Conservation (phyloP, 2,888 invertebrate species). For the Ectemnius continuus region DNA sequence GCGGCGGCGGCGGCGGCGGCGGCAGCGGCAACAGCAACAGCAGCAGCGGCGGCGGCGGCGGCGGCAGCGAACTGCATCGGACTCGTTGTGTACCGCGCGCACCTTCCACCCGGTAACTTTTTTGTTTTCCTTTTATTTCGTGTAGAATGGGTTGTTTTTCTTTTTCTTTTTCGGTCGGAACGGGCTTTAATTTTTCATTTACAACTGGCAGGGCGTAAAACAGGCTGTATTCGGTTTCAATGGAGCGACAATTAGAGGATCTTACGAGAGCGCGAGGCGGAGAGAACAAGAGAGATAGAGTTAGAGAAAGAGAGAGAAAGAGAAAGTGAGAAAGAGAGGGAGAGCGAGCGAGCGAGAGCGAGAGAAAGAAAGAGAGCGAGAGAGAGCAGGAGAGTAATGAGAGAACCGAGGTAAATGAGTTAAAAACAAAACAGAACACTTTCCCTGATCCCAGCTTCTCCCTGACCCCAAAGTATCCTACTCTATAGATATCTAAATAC, state of each 20-base stretch:
- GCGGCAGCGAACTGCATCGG: constrained; percentile 30
- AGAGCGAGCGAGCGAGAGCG: constrained; percentile 31
- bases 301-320: constrained; percentile 28
- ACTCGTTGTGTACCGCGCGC: constrained; percentile 49
- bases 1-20: not conserved
- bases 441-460: constrained; percentile 72
- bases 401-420: constrained; percentile 50
- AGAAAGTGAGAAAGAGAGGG: constrained; percentile 30
- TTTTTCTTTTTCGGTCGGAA: constrained; percentile 17
- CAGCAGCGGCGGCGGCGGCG: not conserved
- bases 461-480: constrained; percentile 75
- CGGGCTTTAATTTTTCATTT: constrained; percentile 34
- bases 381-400: constrained; percentile 17
- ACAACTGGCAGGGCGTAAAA: constrained; percentile 10
- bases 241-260: constrained; percentile 40
- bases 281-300: too few species aligned
- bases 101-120: constrained; percentile 61
- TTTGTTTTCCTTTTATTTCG: constrained; percentile 42
- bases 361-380: not conserved
- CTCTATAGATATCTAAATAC: constrained; percentile 77
- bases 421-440: constrained; percentile 63
- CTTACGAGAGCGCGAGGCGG: constrained; percentile 23
- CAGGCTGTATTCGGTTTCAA: constrained; percentile 37
- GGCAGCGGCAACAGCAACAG: not conserved
- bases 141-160: constrained; percentile 38